These are phyloP conservation scores for Mesorhabditis sp. DNA, from an alignment of 2,888 invertebrate species.

Conservation along the genomic window DNA sequence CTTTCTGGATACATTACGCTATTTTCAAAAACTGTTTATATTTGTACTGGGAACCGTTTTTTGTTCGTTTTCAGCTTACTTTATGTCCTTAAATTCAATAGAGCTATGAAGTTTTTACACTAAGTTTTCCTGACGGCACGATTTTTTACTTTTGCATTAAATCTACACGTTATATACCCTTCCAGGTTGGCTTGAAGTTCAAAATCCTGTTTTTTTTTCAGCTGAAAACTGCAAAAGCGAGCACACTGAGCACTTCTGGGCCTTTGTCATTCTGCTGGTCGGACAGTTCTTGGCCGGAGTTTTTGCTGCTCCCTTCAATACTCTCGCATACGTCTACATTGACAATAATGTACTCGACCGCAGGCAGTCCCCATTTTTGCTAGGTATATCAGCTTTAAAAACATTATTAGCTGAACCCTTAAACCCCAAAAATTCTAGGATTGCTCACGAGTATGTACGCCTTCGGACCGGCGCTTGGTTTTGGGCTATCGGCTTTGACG, in stretches of 20 bases:
- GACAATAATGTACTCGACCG: conserved; percentile 42
- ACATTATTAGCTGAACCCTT: not conserved
- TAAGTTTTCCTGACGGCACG: too few relatives aligned
- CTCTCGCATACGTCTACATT: conserved; percentile 45
- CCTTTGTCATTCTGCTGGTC: conserved; percentile 33
- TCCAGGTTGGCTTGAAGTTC: too few relatives aligned
- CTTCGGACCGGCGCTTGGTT: conserved; percentile 49
- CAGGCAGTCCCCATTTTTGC: conserved; percentile 37
- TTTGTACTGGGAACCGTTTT: too few relatives aligned
- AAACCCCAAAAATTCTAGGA: conserved; percentile 21
- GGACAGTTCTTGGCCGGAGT: conserved; percentile 44
- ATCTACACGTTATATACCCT: too few relatives aligned
- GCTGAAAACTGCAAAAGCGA: conserved; percentile 30
- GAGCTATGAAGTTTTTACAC: too few relatives aligned
- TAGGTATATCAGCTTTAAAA: conserved; percentile 23
- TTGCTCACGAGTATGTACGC: conserved; percentile 51
- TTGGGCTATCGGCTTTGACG: conserved; percentile 38
- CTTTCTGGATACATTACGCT: too few relatives aligned
- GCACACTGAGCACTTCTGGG: conserved; percentile 30
- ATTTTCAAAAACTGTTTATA: too few relatives aligned
- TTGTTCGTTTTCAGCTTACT: too few relatives aligned
- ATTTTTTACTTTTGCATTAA: too few relatives aligned
- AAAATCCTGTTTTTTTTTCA: conserved; percentile 11
- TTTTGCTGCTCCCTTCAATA: conserved; percentile 48
- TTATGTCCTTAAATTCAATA: too few relatives aligned